Base-by-base conservation (phyloP, 1,140 invertebrate genomes). In the Plodia interpunctella region DNA sequence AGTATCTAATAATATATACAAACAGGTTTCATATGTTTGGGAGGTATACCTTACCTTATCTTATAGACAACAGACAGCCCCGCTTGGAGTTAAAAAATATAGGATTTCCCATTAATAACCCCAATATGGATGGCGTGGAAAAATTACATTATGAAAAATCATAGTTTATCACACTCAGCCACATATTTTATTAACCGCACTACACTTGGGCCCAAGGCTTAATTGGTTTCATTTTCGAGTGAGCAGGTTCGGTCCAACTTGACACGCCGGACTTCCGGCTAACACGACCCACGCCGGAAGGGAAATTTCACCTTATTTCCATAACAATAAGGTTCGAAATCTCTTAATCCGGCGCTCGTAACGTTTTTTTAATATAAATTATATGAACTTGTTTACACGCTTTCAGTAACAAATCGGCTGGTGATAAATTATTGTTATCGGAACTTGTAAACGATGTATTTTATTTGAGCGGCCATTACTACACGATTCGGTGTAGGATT, bases 141-240 rank as follows among this genome's bases (percentile, higher is more conserved):
- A 44, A 44, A 15, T n/a, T 17, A 15, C 38, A 15, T 44, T 44
- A 15, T 15, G 2, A 44, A 44, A 44, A 44, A 44, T 13, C 15
- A 44, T n/a, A 10, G 2, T 10, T 17, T 44, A 15, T 15, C 15
- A 15, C 15, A 44, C 38, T 3, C 38, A 15, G 5, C 38, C 13
- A 17, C 38, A 44, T 17, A 15, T 44, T 3, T 15, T 44, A 44
- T 44, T 44, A 44, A 44, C 38, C 38, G 38, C 38, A 44, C 38
- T 44, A 44, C 38, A 69, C 65, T 79, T 76, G 56, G 60, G 74
- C 76, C 80, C 73, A 59, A 65, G 54, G n/a, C 76, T 64, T 87
- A 87, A 87, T 88, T 86, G 84, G 83, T 88, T 88, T 88, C 84
- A 88, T 88, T 87, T 88, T 83, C 68, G 68, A 86, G 73, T 80